Percentiles rank a stretch among this genome's conserved stretches.
phyloP scores from a whole-genome alignment of 2,888 invertebrate genomes.

The Mallateleia sp. region DNA sequence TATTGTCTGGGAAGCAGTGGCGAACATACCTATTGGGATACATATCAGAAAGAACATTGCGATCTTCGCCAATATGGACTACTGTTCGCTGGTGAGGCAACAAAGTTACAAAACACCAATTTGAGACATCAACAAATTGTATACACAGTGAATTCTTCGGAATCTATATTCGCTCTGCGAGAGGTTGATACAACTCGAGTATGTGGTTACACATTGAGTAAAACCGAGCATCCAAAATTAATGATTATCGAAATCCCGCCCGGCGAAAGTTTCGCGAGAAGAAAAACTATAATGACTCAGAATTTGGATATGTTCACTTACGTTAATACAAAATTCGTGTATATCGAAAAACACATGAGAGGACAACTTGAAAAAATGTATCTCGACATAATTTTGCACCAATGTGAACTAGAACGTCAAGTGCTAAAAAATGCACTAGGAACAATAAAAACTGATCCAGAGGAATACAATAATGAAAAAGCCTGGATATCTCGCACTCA shows the following conservation, averaged over 20 bases:
- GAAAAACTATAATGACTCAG: neutral
- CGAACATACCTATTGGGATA: neutral
- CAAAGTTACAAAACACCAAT: neutral
- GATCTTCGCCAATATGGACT: conserved; percentile 60
- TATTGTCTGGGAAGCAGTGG: neutral
- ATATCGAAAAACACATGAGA: neutral
- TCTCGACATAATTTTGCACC: no score
- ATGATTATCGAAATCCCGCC: neutral
- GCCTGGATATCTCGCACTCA: no score
- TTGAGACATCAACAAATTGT: neutral
- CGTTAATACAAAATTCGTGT: conserved; percentile 11
- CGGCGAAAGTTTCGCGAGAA: neutral
- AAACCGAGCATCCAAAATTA: conserved; percentile 20
- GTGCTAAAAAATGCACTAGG: no score
- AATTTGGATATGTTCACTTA: conserved; percentile 13
- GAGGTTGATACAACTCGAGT: neutral
- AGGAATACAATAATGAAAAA: no score
- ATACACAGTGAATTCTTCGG: conserved; percentile 40
- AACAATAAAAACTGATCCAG: no score
- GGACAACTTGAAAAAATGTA: neutral
- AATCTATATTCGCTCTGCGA: conserved; percentile 70
- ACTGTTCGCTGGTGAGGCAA: conserved; percentile 67
- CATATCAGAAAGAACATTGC: conserved; percentile 26
- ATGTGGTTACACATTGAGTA: neutral
- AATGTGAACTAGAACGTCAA: no score